Conservation (phyloP, 2,113 vertebrate genomes). For the Ctenodactylus gundi region DNA sequence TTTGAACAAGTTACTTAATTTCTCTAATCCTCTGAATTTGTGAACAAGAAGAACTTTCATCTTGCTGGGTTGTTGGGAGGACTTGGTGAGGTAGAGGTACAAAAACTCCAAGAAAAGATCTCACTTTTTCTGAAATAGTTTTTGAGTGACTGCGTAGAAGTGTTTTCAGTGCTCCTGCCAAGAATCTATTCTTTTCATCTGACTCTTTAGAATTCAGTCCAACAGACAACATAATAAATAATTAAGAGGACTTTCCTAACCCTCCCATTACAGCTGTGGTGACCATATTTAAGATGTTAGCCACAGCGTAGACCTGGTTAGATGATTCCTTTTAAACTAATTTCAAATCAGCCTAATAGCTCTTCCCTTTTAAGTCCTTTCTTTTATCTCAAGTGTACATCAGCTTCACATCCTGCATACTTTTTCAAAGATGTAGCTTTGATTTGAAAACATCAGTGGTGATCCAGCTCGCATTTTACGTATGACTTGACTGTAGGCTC, state of each 20-base stretch:
- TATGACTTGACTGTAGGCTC: not conserved
- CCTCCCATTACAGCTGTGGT: not conserved
- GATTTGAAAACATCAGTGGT: slow-evolving; percentile 16
- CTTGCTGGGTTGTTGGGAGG: not conserved
- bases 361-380: slow-evolving; percentile 22
- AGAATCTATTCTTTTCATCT: not conserved
- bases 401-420: not conserved
- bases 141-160: not conserved
- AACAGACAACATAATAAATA: slow-evolving; percentile 6
- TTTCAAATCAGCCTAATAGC: not conserved
- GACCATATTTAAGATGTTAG: slow-evolving; percentile 44
- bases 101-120: not conserved
- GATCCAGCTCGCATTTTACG: slow-evolving; percentile 26
- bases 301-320: not conserved
- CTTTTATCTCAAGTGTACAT: slow-evolving; percentile 29
- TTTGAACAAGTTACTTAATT: not conserved
- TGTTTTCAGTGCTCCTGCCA: not conserved
- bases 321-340: slow-evolving; percentile 27
- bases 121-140: slow-evolving; percentile 5
- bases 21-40: not conserved
- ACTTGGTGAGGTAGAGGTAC: not conserved
- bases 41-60: not conserved
- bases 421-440: slow-evolving; percentile 15
- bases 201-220: slow-evolving; percentile 12
- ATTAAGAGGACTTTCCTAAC: not conserved